Conservation (phyloP, 35 echinoderm and acorn worm genomes). For the Chiridota heheva region DNA sequence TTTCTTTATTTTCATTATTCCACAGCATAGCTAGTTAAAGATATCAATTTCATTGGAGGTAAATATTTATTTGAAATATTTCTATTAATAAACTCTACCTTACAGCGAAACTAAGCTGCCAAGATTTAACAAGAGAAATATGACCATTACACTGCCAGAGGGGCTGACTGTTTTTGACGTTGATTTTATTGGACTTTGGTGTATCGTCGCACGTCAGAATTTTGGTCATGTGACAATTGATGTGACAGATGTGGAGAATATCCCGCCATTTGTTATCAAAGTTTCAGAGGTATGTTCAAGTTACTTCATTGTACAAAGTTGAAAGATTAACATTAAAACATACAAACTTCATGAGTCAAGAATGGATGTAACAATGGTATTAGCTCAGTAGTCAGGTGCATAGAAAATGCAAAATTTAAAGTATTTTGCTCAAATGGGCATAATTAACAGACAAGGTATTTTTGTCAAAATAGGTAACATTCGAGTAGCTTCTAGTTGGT, state of each 20-base stretch:
- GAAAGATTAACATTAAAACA: no score
- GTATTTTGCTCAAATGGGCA: no score
- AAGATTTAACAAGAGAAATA: slow-evolving; percentile 6
- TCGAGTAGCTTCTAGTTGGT: no score
- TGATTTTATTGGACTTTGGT: slow-evolving; percentile 60
- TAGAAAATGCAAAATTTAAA: no score
- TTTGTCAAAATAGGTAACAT: no score
- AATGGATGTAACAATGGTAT: no score
- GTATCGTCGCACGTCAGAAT: slow-evolving; percentile 11
- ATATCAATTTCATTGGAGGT: not conserved
- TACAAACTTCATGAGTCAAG: no score
- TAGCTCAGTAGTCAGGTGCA: no score
- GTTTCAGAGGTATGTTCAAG: no score
- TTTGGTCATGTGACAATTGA: slow-evolving; percentile 48
- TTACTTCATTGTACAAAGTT: no score
- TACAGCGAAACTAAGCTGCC: slow-evolving; percentile 1
- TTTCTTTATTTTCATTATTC: not conserved
- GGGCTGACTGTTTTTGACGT: slow-evolving; percentile 57
- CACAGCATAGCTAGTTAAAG: not conserved
- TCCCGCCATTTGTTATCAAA: slow-evolving; percentile 14
- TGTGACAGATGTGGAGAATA: not conserved
- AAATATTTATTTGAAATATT: not conserved
- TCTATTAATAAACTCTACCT: not conserved
- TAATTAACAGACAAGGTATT: no score
- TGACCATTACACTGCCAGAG: slow-evolving; percentile 35